A percentile compares a stretch with the other conserved stretches of the same genome.
These are phyloP conservation scores for Drosophila asahinai DNA, from an alignment of 1,140 invertebrate genomes.

Conservation along the genomic window DNA sequence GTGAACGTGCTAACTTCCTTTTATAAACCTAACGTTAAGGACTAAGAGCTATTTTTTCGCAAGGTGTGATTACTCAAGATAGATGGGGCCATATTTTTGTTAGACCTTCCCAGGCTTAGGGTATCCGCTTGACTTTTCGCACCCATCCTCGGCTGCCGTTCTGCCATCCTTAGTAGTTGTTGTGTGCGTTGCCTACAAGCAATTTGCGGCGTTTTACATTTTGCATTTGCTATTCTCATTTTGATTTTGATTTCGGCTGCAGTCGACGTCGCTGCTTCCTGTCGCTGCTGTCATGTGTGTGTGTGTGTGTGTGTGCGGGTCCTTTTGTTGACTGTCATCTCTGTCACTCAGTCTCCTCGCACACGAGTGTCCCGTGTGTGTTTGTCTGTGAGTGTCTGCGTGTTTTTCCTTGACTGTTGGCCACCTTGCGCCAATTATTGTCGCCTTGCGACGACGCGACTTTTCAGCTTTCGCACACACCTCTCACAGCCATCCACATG, in stretches of 20 bases:
- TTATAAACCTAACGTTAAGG: too few species aligned
- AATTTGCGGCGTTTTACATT: constrained; percentile 76
- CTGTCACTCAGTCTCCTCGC: constrained; percentile 22
- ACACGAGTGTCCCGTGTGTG: constrained; percentile 5
- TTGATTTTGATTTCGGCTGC: constrained; percentile 65
- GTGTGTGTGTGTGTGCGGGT: constrained; percentile 17
- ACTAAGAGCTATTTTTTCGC: too few species aligned
- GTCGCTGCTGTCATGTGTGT: constrained; percentile 40
- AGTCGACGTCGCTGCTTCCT: constrained; percentile 42
- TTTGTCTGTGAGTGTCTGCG: constrained; percentile 10
- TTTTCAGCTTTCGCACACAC: constrained; percentile 46
- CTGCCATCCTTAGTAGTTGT: constrained; percentile 37
- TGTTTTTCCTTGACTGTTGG: constrained; percentile 43
- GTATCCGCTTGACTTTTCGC: background rate
- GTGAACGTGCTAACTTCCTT: too few species aligned
- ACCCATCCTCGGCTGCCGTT: constrained; percentile 23
- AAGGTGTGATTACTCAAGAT: too few species aligned
- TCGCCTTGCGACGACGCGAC: constrained; percentile 35
- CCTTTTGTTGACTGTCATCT: constrained; percentile 43
- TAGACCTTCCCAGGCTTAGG: too few species aligned
- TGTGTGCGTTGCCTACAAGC: constrained; percentile 55
- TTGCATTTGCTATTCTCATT: constrained; percentile 72
- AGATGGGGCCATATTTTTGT: too few species aligned
- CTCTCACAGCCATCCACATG: too few species aligned
- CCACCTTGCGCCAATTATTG: constrained; percentile 54